A percentile compares a stretch with the other conserved stretches of the same genome.
These are phyloP conservation scores for Rutpela maculata DNA, from an alignment of 2,888 invertebrate species.

Conservation along the genomic window DNA sequence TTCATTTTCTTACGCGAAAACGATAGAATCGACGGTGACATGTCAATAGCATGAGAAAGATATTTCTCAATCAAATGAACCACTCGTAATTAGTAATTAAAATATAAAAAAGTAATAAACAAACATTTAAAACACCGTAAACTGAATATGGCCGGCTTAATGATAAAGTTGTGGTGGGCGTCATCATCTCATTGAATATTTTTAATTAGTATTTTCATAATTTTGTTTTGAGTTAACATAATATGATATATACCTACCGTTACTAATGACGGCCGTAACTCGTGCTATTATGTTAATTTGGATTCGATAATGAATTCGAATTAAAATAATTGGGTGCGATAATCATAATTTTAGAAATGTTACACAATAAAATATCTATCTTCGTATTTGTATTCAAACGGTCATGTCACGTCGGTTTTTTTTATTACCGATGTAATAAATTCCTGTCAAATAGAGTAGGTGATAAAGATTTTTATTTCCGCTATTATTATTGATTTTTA, in stretches of 20 bases:
- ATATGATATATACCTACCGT: background rate
- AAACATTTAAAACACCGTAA: conserved; percentile 7
- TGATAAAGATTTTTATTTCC: no score
- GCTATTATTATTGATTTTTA: no score
- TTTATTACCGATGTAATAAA: no score
- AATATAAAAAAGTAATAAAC: background rate
- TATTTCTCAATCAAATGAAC: conserved; percentile 7
- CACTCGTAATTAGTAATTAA: conserved; percentile 1
- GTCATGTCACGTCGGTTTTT: background rate
- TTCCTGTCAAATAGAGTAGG: no score
- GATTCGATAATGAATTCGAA: background rate
- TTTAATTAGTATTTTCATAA: conserved; percentile 7
- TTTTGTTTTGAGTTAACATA: conserved; percentile 7
- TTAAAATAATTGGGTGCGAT: conserved; percentile 1
- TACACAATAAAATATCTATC: background rate
- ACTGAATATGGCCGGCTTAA: background rate
- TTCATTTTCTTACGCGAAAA: no score
- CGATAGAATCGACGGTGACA: background rate
- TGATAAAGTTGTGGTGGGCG: background rate
- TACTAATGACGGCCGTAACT: background rate
- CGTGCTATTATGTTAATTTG: background rate
- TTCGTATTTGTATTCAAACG: background rate
- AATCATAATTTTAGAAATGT: conserved; percentile 3
- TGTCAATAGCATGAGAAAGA: background rate
- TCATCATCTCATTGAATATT: background rate